Evolutionary conservation across 2,797 vertebrate species (phyloP).

Genomic region (Rhinophrynus dorsalis): DNA sequence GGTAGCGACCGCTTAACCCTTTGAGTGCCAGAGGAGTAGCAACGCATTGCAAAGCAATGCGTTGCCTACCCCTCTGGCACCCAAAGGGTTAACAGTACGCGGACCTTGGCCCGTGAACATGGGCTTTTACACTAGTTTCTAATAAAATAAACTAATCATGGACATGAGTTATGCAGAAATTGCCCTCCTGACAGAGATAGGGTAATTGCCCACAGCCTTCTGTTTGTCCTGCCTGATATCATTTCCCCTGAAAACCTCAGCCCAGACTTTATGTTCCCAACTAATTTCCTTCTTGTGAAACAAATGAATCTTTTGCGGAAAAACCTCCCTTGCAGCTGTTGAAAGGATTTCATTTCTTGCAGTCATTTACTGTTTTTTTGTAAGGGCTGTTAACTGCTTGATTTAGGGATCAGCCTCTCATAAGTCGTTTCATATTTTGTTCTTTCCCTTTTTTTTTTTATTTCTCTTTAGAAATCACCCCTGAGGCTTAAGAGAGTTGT

Average conservation of each 20-base stretch:
- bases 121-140: too few relatives aligned
- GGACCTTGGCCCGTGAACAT: too few relatives aligned
- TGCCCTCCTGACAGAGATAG: too few relatives aligned
- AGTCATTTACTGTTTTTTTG: constrained; percentile 64
- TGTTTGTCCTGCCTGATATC: too few relatives aligned
- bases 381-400: constrained; percentile 58
- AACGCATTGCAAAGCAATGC: too few relatives aligned
- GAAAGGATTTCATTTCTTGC: constrained; percentile 63
- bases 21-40: too few relatives aligned
- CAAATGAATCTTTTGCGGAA: constrained; percentile 58
- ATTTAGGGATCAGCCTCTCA: constrained; percentile 51
- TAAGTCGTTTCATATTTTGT: constrained; percentile 46
- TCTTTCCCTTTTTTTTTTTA: constrained; percentile 51
- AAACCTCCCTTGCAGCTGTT: constrained; percentile 61
- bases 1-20: too few relatives aligned
- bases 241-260: constrained; percentile 43
- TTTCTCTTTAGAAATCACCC: constrained; percentile 57
- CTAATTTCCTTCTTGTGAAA: constrained; percentile 57
- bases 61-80: too few relatives aligned
- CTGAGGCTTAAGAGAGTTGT: constrained; percentile 59
- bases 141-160: too few relatives aligned
- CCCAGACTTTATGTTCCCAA: constrained; percentile 55
- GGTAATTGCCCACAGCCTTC: too few relatives aligned
- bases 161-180: too few relatives aligned
- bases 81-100: too few relatives aligned